These are phyloP conservation scores for Malaclemys terrapin DNA, from an alignment of 2,113 vertebrate genomes.

Conservation along the genomic window DNA sequence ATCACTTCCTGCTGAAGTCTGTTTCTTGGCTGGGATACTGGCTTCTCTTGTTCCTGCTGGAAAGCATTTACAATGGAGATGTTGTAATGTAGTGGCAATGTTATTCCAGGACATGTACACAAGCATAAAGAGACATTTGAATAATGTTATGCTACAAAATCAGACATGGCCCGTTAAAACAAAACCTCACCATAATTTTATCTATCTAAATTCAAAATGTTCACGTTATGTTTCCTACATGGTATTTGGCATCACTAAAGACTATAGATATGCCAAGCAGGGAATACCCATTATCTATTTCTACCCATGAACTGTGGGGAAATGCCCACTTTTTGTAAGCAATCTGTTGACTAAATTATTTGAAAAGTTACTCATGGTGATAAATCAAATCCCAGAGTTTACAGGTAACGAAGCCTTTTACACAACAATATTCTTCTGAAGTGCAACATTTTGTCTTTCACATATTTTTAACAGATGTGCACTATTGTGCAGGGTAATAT, in stretches of 20 bases:
- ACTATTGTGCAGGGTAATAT: not conserved
- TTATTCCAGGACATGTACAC: slow-evolving; percentile 69
- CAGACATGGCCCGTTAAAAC: slow-evolving; percentile 45
- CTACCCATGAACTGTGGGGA: not conserved
- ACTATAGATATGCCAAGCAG: not conserved
- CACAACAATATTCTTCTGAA: not conserved
- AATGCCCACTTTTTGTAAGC: not conserved
- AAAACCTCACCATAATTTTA: slow-evolving; percentile 32
- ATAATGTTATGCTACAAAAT: slow-evolving; percentile 62
- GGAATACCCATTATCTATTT: not conserved
- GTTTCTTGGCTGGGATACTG: slow-evolving; percentile 74
- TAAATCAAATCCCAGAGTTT: not conserved
- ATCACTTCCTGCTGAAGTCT: slow-evolving; percentile 77
- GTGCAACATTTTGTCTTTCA: not conserved
- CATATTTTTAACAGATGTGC: not conserved
- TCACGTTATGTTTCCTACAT: not conserved
- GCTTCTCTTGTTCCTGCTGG: slow-evolving; percentile 73
- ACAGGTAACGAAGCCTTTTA: not conserved
- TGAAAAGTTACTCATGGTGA: not conserved
- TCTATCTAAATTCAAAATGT: slow-evolving; percentile 5
- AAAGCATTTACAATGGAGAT: slow-evolving; percentile 76
- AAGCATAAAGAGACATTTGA: slow-evolving; percentile 71
- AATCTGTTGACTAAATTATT: not conserved
- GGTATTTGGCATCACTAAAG: slow-evolving; percentile 24
- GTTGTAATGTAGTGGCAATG: slow-evolving; percentile 71